These are phyloP conservation scores for Zygaena filipendulae DNA, from an alignment of 2,888 invertebrate genomes.

Conservation along the genomic window DNA sequence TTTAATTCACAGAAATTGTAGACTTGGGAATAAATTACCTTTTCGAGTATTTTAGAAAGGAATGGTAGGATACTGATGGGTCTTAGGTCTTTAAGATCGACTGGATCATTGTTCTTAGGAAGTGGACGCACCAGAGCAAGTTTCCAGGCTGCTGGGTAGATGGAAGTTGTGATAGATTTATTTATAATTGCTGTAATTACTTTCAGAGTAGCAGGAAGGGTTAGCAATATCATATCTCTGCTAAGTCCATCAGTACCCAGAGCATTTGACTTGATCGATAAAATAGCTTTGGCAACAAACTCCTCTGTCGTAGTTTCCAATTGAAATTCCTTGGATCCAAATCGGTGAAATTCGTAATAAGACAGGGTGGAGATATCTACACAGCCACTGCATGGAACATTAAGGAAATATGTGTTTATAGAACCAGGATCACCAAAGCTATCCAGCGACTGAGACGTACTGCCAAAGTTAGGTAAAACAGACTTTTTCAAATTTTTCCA, in stretches of 20 bases:
- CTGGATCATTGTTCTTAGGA: constrained; percentile 10
- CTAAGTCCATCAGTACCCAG: constrained; percentile 2
- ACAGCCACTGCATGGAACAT: too few species aligned
- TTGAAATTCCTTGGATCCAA: too few species aligned
- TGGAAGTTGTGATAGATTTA: constrained; percentile 4
- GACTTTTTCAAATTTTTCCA: too few species aligned
- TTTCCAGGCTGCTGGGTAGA: constrained; percentile 9
- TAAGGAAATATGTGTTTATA: too few species aligned
- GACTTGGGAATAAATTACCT: constrained; percentile 15
- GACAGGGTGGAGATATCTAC: too few species aligned
- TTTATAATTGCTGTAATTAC: constrained; percentile 8
- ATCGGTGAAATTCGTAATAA: too few species aligned
- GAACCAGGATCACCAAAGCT: too few species aligned
- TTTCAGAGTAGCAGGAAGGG: constrained; percentile 5
- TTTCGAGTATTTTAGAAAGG: constrained; percentile 14
- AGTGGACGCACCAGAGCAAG: constrained; percentile 10
- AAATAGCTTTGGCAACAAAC: too few species aligned
- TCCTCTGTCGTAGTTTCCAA: too few species aligned
- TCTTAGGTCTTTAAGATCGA: constrained; percentile 12
- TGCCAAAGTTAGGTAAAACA: too few species aligned
- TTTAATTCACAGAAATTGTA: constrained; percentile 14
- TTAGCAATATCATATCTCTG: constrained; percentile 7
- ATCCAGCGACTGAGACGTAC: too few species aligned
- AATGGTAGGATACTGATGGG: constrained; percentile 14
- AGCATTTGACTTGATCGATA: constrained; percentile 3